Evolutionary conservation across 2,113 vertebrate species (phyloP).

Genomic region (Asarcornis scutulata): DNA sequence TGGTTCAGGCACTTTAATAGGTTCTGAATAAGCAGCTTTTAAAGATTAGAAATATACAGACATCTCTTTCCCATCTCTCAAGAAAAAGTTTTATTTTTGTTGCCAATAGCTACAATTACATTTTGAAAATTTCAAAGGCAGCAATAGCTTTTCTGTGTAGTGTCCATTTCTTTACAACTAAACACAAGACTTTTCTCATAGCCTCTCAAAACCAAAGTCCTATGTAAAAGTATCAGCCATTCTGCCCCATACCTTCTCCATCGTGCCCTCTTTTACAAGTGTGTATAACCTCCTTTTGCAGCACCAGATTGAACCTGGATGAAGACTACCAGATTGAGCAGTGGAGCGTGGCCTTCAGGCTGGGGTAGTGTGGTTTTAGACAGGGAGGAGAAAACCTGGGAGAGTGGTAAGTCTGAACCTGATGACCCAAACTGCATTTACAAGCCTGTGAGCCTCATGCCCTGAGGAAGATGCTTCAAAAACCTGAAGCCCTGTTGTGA

Average conservation of each 20-base stretch:
- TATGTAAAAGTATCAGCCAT: background rate
- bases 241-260: background rate
- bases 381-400: fast-evolving
- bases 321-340: background rate
- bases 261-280: background rate
- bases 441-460: background rate
- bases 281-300: background rate
- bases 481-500: background rate
- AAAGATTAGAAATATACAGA: background rate
- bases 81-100: background rate
- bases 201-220: background rate
- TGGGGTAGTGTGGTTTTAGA: background rate
- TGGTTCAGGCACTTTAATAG: background rate
- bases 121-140: background rate
- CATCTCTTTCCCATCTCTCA: background rate
- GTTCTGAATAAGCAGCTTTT: background rate
- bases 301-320: background rate
- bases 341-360: background rate
- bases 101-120: background rate
- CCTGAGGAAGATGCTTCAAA: background rate
- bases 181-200: background rate
- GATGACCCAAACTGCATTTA: background rate
- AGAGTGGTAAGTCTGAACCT: background rate
- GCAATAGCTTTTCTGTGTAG: background rate
- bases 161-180: background rate